Evolutionary conservation across 1,140 invertebrate genomes (phyloP).

Genomic region (Vollenhovia emeryi): DNA sequence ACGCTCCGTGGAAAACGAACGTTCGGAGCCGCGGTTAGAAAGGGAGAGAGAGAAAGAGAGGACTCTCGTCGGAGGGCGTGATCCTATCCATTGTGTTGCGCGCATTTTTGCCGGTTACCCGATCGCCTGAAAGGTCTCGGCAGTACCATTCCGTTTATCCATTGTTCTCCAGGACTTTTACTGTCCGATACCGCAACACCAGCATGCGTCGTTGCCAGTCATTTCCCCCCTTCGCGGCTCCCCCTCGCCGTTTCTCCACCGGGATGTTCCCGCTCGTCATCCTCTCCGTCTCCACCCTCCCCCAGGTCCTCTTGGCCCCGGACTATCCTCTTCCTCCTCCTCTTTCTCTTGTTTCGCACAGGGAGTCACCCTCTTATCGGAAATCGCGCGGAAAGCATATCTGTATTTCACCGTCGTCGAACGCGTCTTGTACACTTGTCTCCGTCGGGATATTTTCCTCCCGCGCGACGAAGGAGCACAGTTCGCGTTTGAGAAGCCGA

Average conservation of each 20-base stretch:
- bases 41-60: slow-evolving; percentile 51
- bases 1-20: slow-evolving; percentile 37
- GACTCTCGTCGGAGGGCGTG: slow-evolving; percentile 59
- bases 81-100: slow-evolving; percentile 73
- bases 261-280: slow-evolving; percentile 78
- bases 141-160: slow-evolving; percentile 78
- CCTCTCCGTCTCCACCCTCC: slow-evolving; percentile 59
- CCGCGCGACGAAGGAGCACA: background rate
- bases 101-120: slow-evolving; percentile 76
- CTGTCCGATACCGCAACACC: slow-evolving; percentile 70
- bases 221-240: slow-evolving; percentile 72
- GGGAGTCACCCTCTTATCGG: slow-evolving; percentile 64
- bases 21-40: slow-evolving; percentile 35
- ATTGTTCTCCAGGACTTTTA: slow-evolving; percentile 82
- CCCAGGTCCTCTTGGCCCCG: background rate
- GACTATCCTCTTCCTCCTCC: background rate
- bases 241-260: slow-evolving; percentile 22
- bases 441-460: background rate
- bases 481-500: background rate
- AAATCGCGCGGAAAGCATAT: slow-evolving; percentile 65
- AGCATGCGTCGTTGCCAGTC: slow-evolving; percentile 71
- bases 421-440: slow-evolving; percentile 21
- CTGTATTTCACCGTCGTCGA: slow-evolving; percentile 15
- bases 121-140: slow-evolving; percentile 81
- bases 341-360: background rate